Conservation (phyloP, 2,888 invertebrate species). For the Ganaspis brasiliensis region DNA sequence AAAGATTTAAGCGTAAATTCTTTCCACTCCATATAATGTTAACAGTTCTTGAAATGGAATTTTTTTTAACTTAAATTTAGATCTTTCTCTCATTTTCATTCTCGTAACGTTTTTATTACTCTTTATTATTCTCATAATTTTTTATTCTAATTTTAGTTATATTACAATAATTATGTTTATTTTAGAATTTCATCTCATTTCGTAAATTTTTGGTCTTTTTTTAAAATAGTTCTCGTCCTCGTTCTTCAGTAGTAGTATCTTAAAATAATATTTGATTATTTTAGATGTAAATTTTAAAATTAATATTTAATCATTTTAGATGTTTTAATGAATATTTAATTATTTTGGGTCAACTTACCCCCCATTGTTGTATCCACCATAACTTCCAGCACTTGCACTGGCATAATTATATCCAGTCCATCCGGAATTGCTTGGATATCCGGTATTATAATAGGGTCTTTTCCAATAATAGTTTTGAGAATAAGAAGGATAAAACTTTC, state of each 20-base stretch:
- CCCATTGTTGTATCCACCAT: slow-evolving; percentile 15
- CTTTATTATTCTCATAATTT: too few relatives aligned
- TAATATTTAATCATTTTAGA: too few relatives aligned
- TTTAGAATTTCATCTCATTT: not conserved
- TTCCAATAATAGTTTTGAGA: slow-evolving; percentile 44
- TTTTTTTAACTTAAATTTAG: too few relatives aligned
- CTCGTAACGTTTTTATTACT: too few relatives aligned
- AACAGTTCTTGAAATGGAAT: too few relatives aligned
- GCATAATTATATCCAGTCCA: slow-evolving; percentile 44
- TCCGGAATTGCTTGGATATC: slow-evolving; percentile 37
- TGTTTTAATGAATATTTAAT: too few relatives aligned
- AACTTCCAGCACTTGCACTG: slow-evolving; percentile 46
- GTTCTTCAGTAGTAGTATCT: slow-evolving; percentile 11
- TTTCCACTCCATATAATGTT: too few relatives aligned
- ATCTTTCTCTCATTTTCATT: too few relatives aligned
- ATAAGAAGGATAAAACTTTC: slow-evolving; percentile 55
- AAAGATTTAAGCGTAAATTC: not conserved
- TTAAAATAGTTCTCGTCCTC: not conserved
- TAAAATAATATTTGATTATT: slow-evolving; percentile 7
- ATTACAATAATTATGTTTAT: too few relatives aligned
- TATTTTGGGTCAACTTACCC: slow-evolving; percentile 10
- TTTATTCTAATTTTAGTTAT: not conserved
- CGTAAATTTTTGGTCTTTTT: not conserved
- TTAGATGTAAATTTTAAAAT: too few relatives aligned
- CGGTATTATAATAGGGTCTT: slow-evolving; percentile 35